Conservation (phyloP, 1,140 invertebrate species). For the Brachionus manjavacas region DNA sequence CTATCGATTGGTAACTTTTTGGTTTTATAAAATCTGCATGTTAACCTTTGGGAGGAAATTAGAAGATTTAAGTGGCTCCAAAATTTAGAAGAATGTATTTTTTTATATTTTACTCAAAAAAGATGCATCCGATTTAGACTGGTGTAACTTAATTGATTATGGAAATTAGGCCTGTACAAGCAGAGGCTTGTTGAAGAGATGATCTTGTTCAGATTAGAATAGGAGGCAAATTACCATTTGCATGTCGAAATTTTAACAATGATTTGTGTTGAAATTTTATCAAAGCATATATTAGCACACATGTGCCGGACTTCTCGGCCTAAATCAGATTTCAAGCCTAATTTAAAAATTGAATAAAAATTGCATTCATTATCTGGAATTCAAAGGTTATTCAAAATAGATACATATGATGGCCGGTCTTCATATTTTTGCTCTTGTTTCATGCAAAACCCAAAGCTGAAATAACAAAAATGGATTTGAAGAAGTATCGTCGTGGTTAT, state of each 20-base stretch:
- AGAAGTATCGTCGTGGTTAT: not conserved
- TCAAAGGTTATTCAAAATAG: not conserved
- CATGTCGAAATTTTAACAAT: not conserved
- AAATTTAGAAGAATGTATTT: too few relatives aligned
- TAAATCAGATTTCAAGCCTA: not conserved
- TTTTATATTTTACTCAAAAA: too few relatives aligned
- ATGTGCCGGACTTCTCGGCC: not conserved
- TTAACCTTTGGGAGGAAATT: too few relatives aligned
- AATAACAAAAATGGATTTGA: not conserved
- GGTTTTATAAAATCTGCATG: too few relatives aligned
- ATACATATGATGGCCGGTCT: not conserved
- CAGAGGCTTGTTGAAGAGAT: not conserved
- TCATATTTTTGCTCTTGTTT: not conserved
- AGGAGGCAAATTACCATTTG: not conserved
- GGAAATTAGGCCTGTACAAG: not conserved
- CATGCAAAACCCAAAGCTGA: not conserved
- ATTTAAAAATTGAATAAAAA: constrained; percentile 8
- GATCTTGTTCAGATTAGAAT: not conserved
- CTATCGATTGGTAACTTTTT: too few relatives aligned
- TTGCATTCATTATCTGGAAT: not conserved
- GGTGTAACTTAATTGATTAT: not conserved
- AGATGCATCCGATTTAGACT: too few relatives aligned
- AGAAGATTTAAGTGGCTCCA: too few relatives aligned
- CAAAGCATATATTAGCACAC: not conserved
- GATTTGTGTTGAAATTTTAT: not conserved